Base-by-base conservation (phyloP, 1,140 invertebrate species). In the Drosophila nigrodunni region DNA sequence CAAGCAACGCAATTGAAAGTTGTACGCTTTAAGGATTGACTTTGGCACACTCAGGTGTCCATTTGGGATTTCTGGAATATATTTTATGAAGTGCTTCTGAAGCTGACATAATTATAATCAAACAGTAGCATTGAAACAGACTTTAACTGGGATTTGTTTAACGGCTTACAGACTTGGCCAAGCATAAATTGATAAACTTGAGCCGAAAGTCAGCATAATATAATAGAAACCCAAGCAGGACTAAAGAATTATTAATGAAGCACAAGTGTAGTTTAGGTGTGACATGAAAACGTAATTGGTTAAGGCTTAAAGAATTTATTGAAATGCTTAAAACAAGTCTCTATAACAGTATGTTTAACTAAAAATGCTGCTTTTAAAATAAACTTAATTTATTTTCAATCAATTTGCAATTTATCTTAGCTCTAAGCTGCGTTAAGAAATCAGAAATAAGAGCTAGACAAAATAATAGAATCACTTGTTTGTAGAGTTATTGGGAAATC, bases 21-120 rank as follows among this genome's bases (percentile, higher is more conserved):
- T 80, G 57, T 78, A 21, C 34, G 46, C 82, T 87, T 86, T 78
- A 82, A 78, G 58, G 61, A 54, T 80, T 67, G 47, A 44, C 44
- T 46, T 49, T 13, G 15, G 34, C n/a, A 18, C 3, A 50, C 39
- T 37, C 71, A 74, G 70, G 70, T 59, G 55, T 59, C 46, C 39
- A 18, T 10, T 49, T 52, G 13, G 41, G 8, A 37, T 46, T 21
- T 10, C 44, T 11, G 13, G 54, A 5, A 46, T 52, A 68, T 58
- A 68, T 67, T 73, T 73, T 73, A 68, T 68, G 34, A 39, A 54
- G 54, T 68, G 35, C 4, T 25, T 3, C 30, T 30, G 25, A 37
- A 9, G 15, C 54, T 55, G 35, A 30, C 10, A 65, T 35, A 49
- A 43, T 65, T 67, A 72, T 50, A 34, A 50, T 43, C 41, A 64